A percentile compares a stretch with the other conserved stretches of the same genome.
Evolutionary conservation across 2,113 vertebrate species (phyloP).

Genomic region (Naja naja): DNA sequence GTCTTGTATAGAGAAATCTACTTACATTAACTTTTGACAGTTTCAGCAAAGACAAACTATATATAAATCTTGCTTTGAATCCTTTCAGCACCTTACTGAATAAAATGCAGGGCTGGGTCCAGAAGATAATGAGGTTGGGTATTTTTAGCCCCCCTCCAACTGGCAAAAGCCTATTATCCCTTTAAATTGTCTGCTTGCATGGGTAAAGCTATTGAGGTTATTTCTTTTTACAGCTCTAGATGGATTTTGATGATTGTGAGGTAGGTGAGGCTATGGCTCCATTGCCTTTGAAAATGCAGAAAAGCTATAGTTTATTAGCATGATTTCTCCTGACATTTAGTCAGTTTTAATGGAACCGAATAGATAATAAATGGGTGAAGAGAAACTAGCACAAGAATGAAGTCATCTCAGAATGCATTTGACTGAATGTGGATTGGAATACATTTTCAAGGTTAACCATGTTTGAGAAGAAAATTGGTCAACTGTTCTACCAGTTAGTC

Average conservation of each 20-base stretch:
- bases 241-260: background rate
- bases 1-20: conserved; percentile 75
- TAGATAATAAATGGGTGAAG: background rate
- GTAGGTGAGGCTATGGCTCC: background rate
- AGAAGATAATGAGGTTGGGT: background rate
- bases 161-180: background rate
- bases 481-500: background rate
- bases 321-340: background rate
- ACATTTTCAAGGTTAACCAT: background rate
- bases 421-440: background rate
- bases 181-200: background rate
- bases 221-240: background rate
- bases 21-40: conserved; percentile 68
- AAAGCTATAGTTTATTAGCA: background rate
- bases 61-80: conserved; percentile 67
- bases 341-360: background rate
- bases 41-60: conserved; percentile 60
- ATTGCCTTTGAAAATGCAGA: background rate
- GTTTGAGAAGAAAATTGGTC: background rate
- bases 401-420: background rate
- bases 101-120: background rate
- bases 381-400: background rate
- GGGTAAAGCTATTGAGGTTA: background rate
- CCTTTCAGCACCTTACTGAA: conserved; percentile 37
- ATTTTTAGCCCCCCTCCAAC: background rate